Base-by-base conservation (phyloP, 2,888 invertebrate genomes). In the Diaperis boleti region DNA sequence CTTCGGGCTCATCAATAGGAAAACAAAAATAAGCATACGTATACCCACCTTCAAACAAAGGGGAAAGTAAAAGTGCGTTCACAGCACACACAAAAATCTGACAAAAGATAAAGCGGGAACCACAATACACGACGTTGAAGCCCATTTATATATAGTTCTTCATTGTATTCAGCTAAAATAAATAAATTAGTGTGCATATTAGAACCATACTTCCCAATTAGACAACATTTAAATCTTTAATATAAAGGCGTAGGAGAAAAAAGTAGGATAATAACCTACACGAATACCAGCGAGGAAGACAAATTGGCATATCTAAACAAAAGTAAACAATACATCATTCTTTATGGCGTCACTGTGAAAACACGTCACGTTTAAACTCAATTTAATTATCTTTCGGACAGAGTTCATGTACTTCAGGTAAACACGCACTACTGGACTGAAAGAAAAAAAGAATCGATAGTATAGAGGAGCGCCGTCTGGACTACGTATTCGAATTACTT, bases 61-160 rank as follows among this genome's bases (percentile, higher is more conserved):
- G 64, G 45, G 64, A 64, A 64, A 64, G 64, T 64, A 64, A 64
- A 61, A 59, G 60, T 59, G 20, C 13, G 31, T 64, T 64, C 64
- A 47, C 64, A 64, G 54, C 33, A 14, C 18, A 15, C 35, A 44
- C 20, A 39, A 42, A 62, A 57, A 56, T 11, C 3, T 29, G 37
- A 52, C 39, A 17, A 20, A 41, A 50, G 41, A 50, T 31, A 22
- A 41, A 31, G 41, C 42, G 37, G 17, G 35, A 59, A 52, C 52
- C 42, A 29, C 17, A 20, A 10, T 26, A 35, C 49, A 14, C 41
- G 31, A 49, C 29, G 18, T 18, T 50, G 50, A 60, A 22, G 50
- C 35, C 39, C 18, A 60, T 52, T 50, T 42, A 59, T 50, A 52
- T 42, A 60, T 60, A n/a, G n/a, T 42, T 13, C 20, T 15, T 42